Evolutionary conservation across 2,113 vertebrate species (phyloP).

Genomic region (Phycodurus eques): DNA sequence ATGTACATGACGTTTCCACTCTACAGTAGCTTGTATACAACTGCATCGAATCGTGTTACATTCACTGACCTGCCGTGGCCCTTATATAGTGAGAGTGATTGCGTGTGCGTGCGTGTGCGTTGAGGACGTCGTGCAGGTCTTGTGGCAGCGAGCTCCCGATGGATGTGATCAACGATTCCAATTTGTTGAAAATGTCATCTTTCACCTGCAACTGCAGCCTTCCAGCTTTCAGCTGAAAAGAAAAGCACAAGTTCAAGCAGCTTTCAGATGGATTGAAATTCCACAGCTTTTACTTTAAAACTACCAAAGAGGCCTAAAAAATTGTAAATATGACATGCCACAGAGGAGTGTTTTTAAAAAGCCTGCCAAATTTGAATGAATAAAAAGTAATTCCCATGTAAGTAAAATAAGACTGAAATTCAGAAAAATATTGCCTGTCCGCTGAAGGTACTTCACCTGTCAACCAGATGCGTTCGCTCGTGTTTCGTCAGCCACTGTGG

Average conservation of each 20-base stretch:
- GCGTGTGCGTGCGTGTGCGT: conserved; percentile 36
- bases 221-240: conserved; percentile 74
- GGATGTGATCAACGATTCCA: conserved; percentile 69
- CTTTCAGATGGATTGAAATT: not conserved
- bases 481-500: no score
- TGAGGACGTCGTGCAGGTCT: conserved; percentile 82
- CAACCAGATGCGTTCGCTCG: no score
- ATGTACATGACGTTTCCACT: not conserved
- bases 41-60: not conserved
- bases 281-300: not conserved
- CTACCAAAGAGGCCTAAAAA: no score
- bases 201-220: conserved; percentile 81
- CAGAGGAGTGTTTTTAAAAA: no score
- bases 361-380: no score
- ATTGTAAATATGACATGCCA: no score
- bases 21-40: not conserved
- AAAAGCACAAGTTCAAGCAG: not conserved
- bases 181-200: conserved; percentile 72
- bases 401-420: no score
- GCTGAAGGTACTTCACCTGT: no score
- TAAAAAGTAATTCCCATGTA: no score
- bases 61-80: not conserved
- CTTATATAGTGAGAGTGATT: no score
- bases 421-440: no score
- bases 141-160: conserved; percentile 77